phyloP scores from a whole-genome alignment of 1,140 invertebrate genomes.

The Drosophila mauritiana region DNA sequence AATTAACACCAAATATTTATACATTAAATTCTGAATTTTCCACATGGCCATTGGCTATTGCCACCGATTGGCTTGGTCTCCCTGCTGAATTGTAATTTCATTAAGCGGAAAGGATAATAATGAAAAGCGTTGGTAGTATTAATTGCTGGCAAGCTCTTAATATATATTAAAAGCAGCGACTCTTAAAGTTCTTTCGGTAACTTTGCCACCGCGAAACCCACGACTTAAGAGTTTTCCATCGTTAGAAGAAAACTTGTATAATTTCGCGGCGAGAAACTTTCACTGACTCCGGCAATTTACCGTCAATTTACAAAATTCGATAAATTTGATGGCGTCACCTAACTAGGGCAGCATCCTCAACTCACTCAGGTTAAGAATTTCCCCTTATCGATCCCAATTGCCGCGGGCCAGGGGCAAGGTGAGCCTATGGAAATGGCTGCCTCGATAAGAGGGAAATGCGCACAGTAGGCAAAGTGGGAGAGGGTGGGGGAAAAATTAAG shows the following conservation, averaged over 20 bases:
- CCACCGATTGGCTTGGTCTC: background rate
- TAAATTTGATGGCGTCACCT: constrained; percentile 44
- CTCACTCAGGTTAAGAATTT: constrained; percentile 8
- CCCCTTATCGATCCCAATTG: constrained; percentile 61
- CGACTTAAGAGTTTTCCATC: constrained; percentile 13
- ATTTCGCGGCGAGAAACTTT: constrained; percentile 47
- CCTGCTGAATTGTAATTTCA: constrained; percentile 34
- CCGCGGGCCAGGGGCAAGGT: constrained; percentile 29
- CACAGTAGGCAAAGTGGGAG: background rate
- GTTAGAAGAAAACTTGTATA: constrained; percentile 36
- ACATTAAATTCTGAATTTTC: constrained; percentile 4
- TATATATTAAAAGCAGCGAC: background rate
- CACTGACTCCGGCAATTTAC: constrained; percentile 21
- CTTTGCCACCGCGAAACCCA: background rate
- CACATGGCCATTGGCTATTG: constrained; percentile 17
- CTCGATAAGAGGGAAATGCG: constrained; percentile 53
- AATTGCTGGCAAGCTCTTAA: background rate
- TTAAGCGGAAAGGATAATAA: constrained; percentile 19
- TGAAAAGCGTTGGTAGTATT: background rate
- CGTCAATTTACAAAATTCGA: constrained; percentile 52
- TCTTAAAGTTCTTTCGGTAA: constrained; percentile 5
- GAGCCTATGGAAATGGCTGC: constrained; percentile 48
- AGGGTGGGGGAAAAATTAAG: constrained; percentile 50
- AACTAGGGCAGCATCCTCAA: constrained; percentile 31
- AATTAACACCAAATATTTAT: constrained; percentile 35